A percentile compares a stretch with the other conserved stretches of the same genome.
Conservation (phyloP, 2,888 invertebrate species). For the Protophormia terraenovae region DNA sequence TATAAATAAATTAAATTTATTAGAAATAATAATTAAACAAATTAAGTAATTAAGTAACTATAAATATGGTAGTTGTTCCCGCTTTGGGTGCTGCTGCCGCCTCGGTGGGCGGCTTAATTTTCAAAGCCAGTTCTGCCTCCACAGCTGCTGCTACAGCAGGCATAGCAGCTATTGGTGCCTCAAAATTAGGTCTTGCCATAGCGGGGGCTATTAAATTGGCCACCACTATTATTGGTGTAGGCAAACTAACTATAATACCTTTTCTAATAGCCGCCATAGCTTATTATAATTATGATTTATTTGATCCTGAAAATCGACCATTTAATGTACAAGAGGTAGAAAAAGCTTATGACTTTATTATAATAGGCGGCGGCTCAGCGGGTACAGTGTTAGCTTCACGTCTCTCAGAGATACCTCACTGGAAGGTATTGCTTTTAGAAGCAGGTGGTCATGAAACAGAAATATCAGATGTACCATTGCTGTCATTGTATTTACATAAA, state of each 20-base stretch:
- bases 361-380: constrained; percentile 92
- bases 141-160: constrained; percentile 77
- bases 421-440: constrained; percentile 91
- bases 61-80: constrained; percentile 74
- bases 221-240: constrained; percentile 86
- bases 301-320: constrained; percentile 92
- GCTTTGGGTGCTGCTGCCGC: constrained; percentile 77
- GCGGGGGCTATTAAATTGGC: constrained; percentile 88
- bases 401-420: constrained; percentile 88
- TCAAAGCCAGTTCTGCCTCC: constrained; percentile 79
- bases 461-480: constrained; percentile 91
- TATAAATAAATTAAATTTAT: neutral
- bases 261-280: constrained; percentile 88
- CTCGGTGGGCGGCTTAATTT: constrained; percentile 77
- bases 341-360: constrained; percentile 90
- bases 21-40: neutral
- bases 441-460: constrained; percentile 94
- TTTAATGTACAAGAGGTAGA: constrained; percentile 86
- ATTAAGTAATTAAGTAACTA: neutral
- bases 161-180: constrained; percentile 81
- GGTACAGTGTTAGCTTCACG: constrained; percentile 92
- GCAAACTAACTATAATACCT: constrained; percentile 89
- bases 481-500: constrained; percentile 94
- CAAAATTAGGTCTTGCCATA: constrained; percentile 80
- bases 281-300: constrained; percentile 91